Evolutionary conservation across 2,888 invertebrate species (phyloP), one percentile per base, ranked within the genome.

Genomic region (Lymantria monacha): DNA sequence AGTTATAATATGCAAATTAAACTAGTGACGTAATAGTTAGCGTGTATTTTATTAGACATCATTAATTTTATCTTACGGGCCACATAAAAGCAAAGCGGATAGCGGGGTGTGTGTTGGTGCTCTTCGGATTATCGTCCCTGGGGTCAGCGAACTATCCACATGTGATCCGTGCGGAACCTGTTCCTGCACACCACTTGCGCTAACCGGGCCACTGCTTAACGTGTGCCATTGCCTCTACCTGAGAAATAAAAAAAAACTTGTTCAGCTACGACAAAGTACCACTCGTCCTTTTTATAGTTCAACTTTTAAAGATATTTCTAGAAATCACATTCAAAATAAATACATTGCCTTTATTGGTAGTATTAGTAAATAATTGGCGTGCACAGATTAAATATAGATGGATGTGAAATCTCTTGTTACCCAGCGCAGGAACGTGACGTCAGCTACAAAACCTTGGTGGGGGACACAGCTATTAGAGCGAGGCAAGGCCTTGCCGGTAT

Each of bases 381-480:
- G 42, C 40, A 40, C 11, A 41, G 47, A 56, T 55, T 61, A 43
- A 57, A 62, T 71, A 60, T 66, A 62, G 65, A 59, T 73, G 62
- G 61, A 75, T 78, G 76, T 76, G 74, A 78, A 82, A 81, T 82
- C 79, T 83, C 76, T 79, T 77, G 81, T 81, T 81, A 79, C 82
- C 74, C 71, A 75, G 81, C 78, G 82, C 80, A 82, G 78, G 73
- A 76, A 76, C 59, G 58, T 87, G 83, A 87, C 87, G 87, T 86
- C 86, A 86, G 67, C 75, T 74, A 70, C 77, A 71, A 85, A 79
- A 82, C 89, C 88, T 89, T 86, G 87, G 73, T 62, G 78, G 79
- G 85, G 87, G 87, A 85, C 86, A 81, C 75, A 76, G 76, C 83
- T 87, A 85, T 85, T 86, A 87, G 82, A 86, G 79, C 84, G 80